Percentiles rank a stretch among this genome's conserved stretches.
phyloP scores from a whole-genome alignment of 2,113 vertebrate species.

The Rhynchomys soricoides region DNA sequence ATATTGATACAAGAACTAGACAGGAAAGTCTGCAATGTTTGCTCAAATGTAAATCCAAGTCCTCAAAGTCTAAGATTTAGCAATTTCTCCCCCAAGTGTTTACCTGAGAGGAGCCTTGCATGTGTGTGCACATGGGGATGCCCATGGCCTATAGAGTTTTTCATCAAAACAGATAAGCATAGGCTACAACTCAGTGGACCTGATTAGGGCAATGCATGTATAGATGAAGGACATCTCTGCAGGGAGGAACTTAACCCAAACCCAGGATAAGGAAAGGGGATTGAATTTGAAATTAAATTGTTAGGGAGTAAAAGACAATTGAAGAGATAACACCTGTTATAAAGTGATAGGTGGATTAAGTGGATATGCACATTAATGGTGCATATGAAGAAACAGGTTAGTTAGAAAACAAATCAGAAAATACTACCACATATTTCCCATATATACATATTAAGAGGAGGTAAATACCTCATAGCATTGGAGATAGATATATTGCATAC shows the following conservation, averaged over 20 bases:
- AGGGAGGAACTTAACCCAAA: too few species aligned
- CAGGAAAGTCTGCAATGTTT: background rate
- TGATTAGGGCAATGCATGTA: background rate
- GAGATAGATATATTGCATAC: background rate
- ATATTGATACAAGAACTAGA: background rate
- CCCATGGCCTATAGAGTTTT: accelerated
- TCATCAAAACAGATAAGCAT: background rate
- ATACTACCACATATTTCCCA: background rate
- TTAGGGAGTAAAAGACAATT: background rate
- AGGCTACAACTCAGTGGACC: background rate
- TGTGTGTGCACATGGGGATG: accelerated
- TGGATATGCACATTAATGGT: too few species aligned
- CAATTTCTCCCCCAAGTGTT: background rate
- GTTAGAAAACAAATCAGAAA: background rate
- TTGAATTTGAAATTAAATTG: background rate
- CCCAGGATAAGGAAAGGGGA: background rate
- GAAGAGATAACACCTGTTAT: background rate
- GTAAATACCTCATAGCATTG: background rate
- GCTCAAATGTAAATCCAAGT: background rate
- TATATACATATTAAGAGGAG: background rate
- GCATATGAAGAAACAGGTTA: background rate
- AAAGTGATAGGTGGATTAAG: background rate
- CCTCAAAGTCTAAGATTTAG: background rate
- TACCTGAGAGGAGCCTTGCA: background rate
- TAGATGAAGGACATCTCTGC: background rate